These are phyloP conservation scores for Rhyzopertha dominica DNA, from an alignment of 1,140 invertebrate species.

Conservation along the genomic window DNA sequence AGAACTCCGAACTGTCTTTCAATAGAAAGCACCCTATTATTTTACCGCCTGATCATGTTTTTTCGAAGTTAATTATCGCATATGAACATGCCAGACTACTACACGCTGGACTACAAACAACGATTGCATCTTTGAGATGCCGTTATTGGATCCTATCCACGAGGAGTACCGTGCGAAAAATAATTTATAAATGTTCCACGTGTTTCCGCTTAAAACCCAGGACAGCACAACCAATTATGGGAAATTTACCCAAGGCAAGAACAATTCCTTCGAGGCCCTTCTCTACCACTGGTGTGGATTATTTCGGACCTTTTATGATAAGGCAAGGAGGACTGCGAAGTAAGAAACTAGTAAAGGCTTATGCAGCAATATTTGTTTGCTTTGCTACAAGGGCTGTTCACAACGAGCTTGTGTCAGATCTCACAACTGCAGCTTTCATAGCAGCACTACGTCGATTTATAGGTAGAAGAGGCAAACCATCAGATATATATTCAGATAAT, in stretches of 20 bases:
- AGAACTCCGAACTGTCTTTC: constrained; percentile 5
- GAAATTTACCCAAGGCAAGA: constrained; percentile 35
- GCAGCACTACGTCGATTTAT: constrained; percentile 34
- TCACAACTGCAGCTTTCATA: constrained; percentile 26
- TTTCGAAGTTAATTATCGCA: constrained; percentile 22
- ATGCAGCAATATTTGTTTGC: constrained; percentile 35
- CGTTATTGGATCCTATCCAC: constrained; percentile 30
- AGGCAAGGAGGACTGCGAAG: constrained; percentile 23
- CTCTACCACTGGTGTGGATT: constrained; percentile 34
- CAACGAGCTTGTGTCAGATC: constrained; percentile 34
- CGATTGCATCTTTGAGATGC: constrained; percentile 8
- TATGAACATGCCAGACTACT: constrained; percentile 31
- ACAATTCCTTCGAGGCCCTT: constrained; percentile 32
- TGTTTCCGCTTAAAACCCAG: constrained; percentile 17
- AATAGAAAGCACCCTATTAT: constrained; percentile 22
- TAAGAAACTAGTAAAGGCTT: constrained; percentile 18
- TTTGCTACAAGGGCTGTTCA: constrained; percentile 35
- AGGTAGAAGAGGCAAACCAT: constrained; percentile 26
- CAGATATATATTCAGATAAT: constrained; percentile 28
- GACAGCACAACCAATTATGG: constrained; percentile 26
- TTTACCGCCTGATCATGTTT: constrained; percentile 11
- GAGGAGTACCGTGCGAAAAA: constrained; percentile 17
- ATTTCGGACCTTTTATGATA: constrained; percentile 34
- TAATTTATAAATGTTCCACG: constrained; percentile 13
- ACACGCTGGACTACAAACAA: constrained; percentile 31